These are phyloP conservation scores for Climacteris rufus DNA, from an alignment of 2,113 vertebrate species.

Conservation along the genomic window DNA sequence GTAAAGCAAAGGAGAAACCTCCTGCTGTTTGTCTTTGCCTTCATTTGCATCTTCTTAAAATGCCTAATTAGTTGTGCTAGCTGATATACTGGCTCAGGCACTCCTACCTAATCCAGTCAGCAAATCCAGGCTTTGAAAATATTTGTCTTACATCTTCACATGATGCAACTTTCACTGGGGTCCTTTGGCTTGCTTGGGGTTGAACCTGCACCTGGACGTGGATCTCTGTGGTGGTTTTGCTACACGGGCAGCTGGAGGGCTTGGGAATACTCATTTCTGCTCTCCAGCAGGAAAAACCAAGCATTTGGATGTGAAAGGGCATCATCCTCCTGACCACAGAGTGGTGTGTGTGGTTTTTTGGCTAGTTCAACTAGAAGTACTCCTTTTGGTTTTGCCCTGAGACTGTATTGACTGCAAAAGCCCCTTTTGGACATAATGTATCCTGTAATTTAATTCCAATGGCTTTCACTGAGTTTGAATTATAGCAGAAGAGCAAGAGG, in stretches of 20 bases:
- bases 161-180: rapidly evolving
- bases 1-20: neutral
- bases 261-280: neutral
- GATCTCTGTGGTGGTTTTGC: neutral
- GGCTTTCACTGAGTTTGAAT: neutral
- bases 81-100: neutral
- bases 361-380: neutral
- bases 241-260: neutral
- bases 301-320: neutral
- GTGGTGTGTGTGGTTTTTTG: neutral
- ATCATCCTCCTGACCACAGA: neutral
- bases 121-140: neutral
- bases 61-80: neutral
- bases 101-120: neutral
- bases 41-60: slow-evolving; percentile 21
- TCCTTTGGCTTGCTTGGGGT: neutral
- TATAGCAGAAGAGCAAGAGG: neutral
- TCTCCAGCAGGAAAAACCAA: neutral
- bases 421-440: neutral
- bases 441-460: neutral
- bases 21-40: neutral
- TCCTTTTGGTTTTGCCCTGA: neutral
- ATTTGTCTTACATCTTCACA: neutral
- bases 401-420: neutral
- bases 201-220: neutral